Evolutionary conservation across 2,113 vertebrate species (phyloP).

Genomic region (Varanus komodoensis): DNA sequence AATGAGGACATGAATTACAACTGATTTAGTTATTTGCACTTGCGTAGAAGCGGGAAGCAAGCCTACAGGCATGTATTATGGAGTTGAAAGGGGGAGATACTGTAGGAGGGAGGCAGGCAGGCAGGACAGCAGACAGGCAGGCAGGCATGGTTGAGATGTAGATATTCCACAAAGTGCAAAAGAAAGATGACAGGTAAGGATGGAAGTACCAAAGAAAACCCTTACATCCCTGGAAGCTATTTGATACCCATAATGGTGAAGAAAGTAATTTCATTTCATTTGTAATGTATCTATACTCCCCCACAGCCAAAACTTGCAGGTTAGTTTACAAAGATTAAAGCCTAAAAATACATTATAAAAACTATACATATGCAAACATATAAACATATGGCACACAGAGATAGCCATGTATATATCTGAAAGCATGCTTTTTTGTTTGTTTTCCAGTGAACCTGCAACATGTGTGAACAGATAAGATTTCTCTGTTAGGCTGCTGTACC

Average conservation of each 20-base stretch:
- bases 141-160: neutral
- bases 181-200: neutral
- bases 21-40: conserved; percentile 25
- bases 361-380: too few species aligned
- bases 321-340: too few species aligned
- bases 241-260: conserved; percentile 43
- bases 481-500: too few species aligned
- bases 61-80: neutral
- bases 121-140: neutral
- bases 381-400: too few species aligned
- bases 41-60: neutral
- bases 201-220: conserved; percentile 8
- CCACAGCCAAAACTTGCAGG: too few species aligned
- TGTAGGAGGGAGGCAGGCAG: neutral
- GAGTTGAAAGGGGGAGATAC: too few species aligned
- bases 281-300: too few species aligned
- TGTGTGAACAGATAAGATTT: too few species aligned
- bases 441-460: too few species aligned
- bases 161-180: neutral
- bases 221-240: neutral
- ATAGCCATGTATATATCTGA: too few species aligned
- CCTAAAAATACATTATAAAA: too few species aligned
- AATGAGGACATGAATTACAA: conserved; percentile 23
- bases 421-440: too few species aligned
- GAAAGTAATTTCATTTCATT: conserved; percentile 2